Evolutionary conservation across 92 coral and sea anemone genomes (phyloP).

Genomic region (Zoanthus solanderi): DNA sequence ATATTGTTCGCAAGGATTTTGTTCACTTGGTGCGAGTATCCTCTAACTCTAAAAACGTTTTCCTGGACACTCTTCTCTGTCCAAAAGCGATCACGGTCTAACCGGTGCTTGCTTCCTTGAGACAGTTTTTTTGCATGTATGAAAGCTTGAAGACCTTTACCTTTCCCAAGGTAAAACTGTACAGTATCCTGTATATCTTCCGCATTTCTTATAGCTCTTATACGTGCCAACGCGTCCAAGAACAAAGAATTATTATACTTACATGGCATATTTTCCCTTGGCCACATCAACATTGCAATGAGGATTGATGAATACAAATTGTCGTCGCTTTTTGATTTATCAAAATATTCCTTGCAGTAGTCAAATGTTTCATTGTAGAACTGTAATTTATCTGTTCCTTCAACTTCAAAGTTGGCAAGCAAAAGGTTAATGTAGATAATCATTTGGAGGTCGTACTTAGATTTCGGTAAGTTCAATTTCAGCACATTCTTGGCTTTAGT

Average conservation of each 20-base stretch:
- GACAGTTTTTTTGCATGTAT: slow-evolving; percentile 44
- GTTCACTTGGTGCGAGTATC: slow-evolving; percentile 30
- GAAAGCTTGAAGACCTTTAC: slow-evolving; percentile 36
- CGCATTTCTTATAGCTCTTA: not conserved
- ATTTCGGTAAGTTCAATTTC: slow-evolving; percentile 9
- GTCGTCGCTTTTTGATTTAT: not conserved
- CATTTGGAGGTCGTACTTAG: slow-evolving; percentile 17
- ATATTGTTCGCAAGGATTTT: slow-evolving; percentile 44
- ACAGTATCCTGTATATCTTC: slow-evolving; percentile 16
- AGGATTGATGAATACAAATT: slow-evolving; percentile 18
- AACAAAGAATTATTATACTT: slow-evolving; percentile 21
- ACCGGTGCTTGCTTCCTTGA: slow-evolving; percentile 29
- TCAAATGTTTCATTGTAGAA: slow-evolving; percentile 34
- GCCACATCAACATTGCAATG: slow-evolving; percentile 41
- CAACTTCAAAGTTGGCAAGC: slow-evolving; percentile 28
- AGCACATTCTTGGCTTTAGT: slow-evolving; percentile 17
- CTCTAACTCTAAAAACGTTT: slow-evolving; percentile 17
- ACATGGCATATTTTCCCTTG: slow-evolving; percentile 38
- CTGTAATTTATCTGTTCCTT: not conserved
- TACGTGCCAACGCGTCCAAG: slow-evolving; percentile 6
- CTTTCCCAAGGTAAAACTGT: slow-evolving; percentile 41
- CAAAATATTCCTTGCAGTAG: slow-evolving; percentile 42
- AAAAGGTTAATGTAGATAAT: slow-evolving; percentile 38
- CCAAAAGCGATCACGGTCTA: slow-evolving; percentile 35
- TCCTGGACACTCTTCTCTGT: slow-evolving; percentile 27